Conservation (phyloP, 2,888 invertebrate genomes). For the Sphaerophoria taeniata region DNA sequence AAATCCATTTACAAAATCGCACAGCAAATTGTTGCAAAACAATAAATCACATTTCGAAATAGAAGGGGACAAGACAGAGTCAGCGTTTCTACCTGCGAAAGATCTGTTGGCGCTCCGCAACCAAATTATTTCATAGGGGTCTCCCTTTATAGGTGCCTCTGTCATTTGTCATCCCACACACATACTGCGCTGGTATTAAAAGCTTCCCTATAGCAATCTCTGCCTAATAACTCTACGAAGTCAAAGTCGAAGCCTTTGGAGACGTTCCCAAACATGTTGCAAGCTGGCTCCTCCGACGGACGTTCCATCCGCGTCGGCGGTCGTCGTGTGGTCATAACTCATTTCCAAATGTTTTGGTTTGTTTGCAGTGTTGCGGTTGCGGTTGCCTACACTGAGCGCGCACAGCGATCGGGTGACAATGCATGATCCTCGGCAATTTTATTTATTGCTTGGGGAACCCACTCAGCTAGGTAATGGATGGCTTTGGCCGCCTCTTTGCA, state of each 20-base stretch:
- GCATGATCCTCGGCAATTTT: constrained; percentile 54
- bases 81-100: constrained; percentile 51
- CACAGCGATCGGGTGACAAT: constrained; percentile 66
- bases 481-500: constrained; percentile 34
- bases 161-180: constrained; percentile 68
- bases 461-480: constrained; percentile 38
- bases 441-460: constrained; percentile 61
- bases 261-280: constrained; percentile 27
- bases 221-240: constrained; percentile 36
- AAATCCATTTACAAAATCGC: constrained; percentile 35
- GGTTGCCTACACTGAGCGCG: background rate
- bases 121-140: constrained; percentile 48
- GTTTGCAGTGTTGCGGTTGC: background rate
- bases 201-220: constrained; percentile 55
- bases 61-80: constrained; percentile 12
- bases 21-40: constrained; percentile 41
- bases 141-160: constrained; percentile 55
- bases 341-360: constrained; percentile 56
- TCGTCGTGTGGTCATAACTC: constrained; percentile 57
- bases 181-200: constrained; percentile 23
- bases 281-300: constrained; percentile 6
- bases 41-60: constrained; percentile 60
- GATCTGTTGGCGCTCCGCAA: background rate
- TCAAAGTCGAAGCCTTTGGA: background rate
- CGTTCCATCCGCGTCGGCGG: too few species aligned